These are phyloP conservation scores for Siniperca knerii DNA, from an alignment of 2,113 vertebrate species.

Conservation along the genomic window DNA sequence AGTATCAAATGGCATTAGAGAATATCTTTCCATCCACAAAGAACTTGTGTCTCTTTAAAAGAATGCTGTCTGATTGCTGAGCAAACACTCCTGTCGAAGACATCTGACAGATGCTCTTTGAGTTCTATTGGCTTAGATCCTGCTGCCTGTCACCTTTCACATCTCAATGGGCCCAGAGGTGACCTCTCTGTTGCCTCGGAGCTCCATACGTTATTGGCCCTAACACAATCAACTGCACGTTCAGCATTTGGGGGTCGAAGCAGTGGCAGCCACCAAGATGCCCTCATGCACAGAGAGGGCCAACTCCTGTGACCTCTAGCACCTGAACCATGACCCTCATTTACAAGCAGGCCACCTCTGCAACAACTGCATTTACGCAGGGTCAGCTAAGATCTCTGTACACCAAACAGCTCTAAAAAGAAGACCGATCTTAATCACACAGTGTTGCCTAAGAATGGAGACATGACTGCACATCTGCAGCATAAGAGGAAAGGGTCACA, in stretches of 20 bases:
- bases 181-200: constrained; percentile 80
- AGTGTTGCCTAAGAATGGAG: constrained; percentile 67
- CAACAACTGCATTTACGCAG: constrained; percentile 87
- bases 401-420: constrained; percentile 79
- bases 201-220: constrained; percentile 83
- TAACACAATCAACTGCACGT: constrained; percentile 87
- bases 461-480: constrained; percentile 62
- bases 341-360: constrained; percentile 86
- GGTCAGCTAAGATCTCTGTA: constrained; percentile 85
- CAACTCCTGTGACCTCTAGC: constrained; percentile 78
- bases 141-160: constrained; percentile 86
- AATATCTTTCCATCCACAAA: constrained; percentile 39
- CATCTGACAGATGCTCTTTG: constrained; percentile 83
- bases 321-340: constrained; percentile 86
- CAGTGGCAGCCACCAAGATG: constrained; percentile 70
- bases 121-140: constrained; percentile 84
- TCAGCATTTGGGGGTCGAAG: constrained; percentile 83
- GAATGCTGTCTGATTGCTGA: constrained; percentile 79
- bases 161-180: constrained; percentile 82
- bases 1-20: not conserved
- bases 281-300: constrained; percentile 72
- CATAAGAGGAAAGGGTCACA: constrained; percentile 59
- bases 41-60: constrained; percentile 66
- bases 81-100: constrained; percentile 81
- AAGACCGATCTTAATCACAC: constrained; percentile 77